These are phyloP conservation scores for Drosophila neotestacea DNA, from an alignment of 2,888 invertebrate genomes.

Conservation along the genomic window DNA sequence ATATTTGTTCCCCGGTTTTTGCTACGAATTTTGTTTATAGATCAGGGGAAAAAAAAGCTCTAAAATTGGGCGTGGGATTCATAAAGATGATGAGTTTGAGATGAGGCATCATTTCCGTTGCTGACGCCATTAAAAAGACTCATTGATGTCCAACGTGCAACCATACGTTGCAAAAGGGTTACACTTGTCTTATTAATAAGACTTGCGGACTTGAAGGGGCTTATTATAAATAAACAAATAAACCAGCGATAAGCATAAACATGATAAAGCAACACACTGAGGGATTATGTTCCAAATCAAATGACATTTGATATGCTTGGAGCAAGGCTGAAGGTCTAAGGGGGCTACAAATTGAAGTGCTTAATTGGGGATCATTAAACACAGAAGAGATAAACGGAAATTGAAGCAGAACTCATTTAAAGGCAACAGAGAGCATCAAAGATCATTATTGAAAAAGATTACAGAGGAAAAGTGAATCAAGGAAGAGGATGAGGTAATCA, in stretches of 20 bases:
- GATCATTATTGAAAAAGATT: conserved; percentile 6
- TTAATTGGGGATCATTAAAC: conserved; percentile 23
- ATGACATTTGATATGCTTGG: conserved; percentile 46
- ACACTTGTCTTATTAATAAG: conserved; percentile 49
- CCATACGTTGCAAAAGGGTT: conserved; percentile 32
- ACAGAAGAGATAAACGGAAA: conserved; percentile 26
- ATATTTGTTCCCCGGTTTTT: conserved; percentile 29
- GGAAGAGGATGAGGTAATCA: background rate
- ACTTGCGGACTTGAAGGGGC: conserved; percentile 15
- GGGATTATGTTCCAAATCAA: conserved; percentile 24
- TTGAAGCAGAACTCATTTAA: conserved; percentile 6
- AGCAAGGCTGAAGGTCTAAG: background rate
- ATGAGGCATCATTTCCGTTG: conserved; percentile 72
- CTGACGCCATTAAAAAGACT: conserved; percentile 61
- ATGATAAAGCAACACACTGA: conserved; percentile 18
- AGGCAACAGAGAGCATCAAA: background rate
- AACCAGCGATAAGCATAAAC: conserved; percentile 37
- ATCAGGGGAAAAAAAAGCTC: conserved; percentile 47
- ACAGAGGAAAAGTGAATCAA: background rate
- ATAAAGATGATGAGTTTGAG: conserved; percentile 17
- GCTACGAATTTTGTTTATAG: conserved; percentile 62
- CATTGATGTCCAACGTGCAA: conserved; percentile 27
- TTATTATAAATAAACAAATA: conserved; percentile 52
- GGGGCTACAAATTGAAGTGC: conserved; percentile 12
- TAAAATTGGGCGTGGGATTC: conserved; percentile 60